Evolutionary conservation across 2,888 invertebrate species (phyloP).

Genomic region (Coelinius sp.): DNA sequence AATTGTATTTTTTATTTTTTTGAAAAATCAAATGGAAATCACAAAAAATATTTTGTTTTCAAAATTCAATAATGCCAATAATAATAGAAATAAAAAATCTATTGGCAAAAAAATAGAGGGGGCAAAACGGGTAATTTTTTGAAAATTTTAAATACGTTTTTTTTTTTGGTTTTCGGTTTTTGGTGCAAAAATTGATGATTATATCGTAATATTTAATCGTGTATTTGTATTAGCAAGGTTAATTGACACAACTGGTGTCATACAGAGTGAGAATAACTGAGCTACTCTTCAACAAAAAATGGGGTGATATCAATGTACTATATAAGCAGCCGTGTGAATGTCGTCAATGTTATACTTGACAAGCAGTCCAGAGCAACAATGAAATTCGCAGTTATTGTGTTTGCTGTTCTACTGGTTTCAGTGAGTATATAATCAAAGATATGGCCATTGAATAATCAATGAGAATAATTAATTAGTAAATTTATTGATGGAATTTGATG

Average conservation of each 20-base stretch:
- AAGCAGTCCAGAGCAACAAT: conserved; percentile 40
- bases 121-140: no score
- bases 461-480: not conserved
- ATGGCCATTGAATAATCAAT: not conserved
- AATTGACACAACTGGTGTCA: conserved; percentile 51
- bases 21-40: no score
- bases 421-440: conserved; percentile 46
- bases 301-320: conserved; percentile 1
- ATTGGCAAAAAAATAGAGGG: no score
- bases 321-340: conserved; percentile 35
- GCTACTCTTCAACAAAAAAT: not conserved
- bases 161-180: no score
- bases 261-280: not conserved
- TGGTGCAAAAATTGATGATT: not conserved
- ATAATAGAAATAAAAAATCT: no score
- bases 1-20: no score
- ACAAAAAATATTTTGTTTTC: no score
- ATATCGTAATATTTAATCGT: not conserved
- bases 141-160: no score
- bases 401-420: conserved; percentile 38
- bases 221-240: not conserved
- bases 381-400: conserved; percentile 48
- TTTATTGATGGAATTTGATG: no score
- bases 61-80: no score
- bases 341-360: conserved; percentile 4